Evolutionary conservation across 2,797 vertebrate species (phyloP), one percentile per base, ranked within the genome.

Genomic region (Poeciliopsis turneri): DNA sequence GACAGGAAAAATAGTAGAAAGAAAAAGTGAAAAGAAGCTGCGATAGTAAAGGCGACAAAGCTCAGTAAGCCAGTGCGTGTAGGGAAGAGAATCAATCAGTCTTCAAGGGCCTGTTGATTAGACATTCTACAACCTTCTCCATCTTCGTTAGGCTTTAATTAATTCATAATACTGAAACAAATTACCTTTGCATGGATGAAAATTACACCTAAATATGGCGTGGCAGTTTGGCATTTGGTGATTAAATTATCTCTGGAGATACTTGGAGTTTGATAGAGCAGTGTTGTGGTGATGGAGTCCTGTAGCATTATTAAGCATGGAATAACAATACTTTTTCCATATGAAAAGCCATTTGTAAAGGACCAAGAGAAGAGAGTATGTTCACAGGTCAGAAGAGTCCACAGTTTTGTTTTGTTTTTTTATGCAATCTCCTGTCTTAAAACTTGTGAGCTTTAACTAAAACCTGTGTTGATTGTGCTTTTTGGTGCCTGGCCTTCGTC

Each of bases 161-260:
- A 96, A 96, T 96, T 96, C 94, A 95, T 95, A 96, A 96, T 96
- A 95, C 95, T 95, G 94, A 96, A 96, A 96, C 95, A 96, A 96
- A 96, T 96, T 96, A 96, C 95, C 95, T 96, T 95, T 95, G 94
- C 94, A 95, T 86, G 93, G 94, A 93, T 93, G 95, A 95, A 96
- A 96, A 96, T 96, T 94, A 95, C 94, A 96, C 94, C 93, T 96
- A 96, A 96, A 96, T 94, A 93, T 94, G 93, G 91, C 93, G 90
- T 95, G 93, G 95, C 95, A 94, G 94, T 94, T 94, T 95, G 93
- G 93, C 94, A 95, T 96, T 95, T 94, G 91, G 92, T 95, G 95
- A 96, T 96, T 95, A 95, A 96, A 96, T 96, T 95, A 95, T 95
- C 94, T 92, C 91, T 89, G 90, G 92, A 92, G 94, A 93, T 94